Evolutionary conservation across 2,113 vertebrate genomes (phyloP), one percentile per base, ranked within the genome.

Genomic region (Motacilla tschutschensis): DNA sequence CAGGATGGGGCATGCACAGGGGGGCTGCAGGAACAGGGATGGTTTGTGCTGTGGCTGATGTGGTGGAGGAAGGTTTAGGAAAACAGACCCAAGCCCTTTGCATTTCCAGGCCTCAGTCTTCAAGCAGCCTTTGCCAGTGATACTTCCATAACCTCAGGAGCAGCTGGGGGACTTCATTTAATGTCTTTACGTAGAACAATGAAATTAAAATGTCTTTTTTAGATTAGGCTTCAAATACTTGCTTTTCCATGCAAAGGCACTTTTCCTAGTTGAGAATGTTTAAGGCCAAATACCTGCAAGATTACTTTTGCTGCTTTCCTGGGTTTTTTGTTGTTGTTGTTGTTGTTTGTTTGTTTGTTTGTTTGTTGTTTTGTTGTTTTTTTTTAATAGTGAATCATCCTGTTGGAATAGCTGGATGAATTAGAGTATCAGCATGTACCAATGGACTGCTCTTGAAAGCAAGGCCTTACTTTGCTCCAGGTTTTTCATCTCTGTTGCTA

Each of bases 1-100:
- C 0, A 1, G 43, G 51, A 24, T 28, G 64, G 20, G n/a, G 2
- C 1, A 0, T 0, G 14, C 19, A 0, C 15, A 5, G 20, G 29
- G 33, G 1, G 7, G 58, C 84, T 71, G 67, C 73, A 46, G 36
- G 36, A 36, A 4, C 24, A 31, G 41, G 36, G 41, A 2, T 28
- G 58, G 22, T 33, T 71, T 19, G 58, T 44, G 38, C 26, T 22
- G 31, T 16, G 57, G 16, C 8, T 24, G 19, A 13, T 14, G 17
- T 1, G 31, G 10, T 10, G 35, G 17, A 31, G 59, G 6, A 9
- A 0, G 38, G 20, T 11, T 58, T 14, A 3, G 25, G 18, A 26
- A 24, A 14, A 12, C 35, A 38, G 12, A 18, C 6, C 1, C 1
- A 25, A 38, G 5, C 8, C 29, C n/a, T 75, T 17, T 25, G 26